A percentile compares a stretch with the other conserved stretches of the same genome.
Conservation (phyloP, 1,140 invertebrate genomes). For the Dinoponera quadriceps region DNA sequence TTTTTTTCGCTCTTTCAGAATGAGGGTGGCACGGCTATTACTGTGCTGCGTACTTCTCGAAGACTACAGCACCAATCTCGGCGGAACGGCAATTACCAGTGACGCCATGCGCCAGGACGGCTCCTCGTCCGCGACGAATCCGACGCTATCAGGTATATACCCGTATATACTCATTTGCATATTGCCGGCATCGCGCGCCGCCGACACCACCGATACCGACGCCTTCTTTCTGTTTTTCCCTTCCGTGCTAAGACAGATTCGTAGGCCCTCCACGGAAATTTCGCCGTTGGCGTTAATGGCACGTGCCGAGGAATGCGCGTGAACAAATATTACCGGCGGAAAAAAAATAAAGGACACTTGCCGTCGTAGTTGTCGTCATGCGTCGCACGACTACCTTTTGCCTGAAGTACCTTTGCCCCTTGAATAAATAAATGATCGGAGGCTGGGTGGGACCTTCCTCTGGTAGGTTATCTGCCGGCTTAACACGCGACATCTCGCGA, state of each 20-base stretch:
- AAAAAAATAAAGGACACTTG: conserved; percentile 54
- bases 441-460: too few species aligned
- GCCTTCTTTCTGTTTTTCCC: conserved; percentile 39
- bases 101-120: conserved; percentile 80
- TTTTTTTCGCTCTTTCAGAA: conserved; percentile 78
- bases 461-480: background rate
- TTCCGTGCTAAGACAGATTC: background rate
- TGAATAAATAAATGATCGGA: conserved; percentile 13
- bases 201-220: too few species aligned
- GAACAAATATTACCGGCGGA: conserved; percentile 42
- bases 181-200: background rate
- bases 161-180: conserved; percentile 32
- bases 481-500: background rate
- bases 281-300: conserved; percentile 29
- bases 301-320: conserved; percentile 43
- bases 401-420: background rate
- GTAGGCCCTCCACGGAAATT: background rate
- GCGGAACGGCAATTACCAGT: conserved; percentile 79
- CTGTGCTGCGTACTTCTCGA: conserved; percentile 83
- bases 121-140: conserved; percentile 74
- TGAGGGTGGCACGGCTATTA: conserved; percentile 84
- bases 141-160: conserved; percentile 71
- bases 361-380: too few species aligned
- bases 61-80: conserved; percentile 81
- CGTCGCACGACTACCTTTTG: conserved; percentile 10